Percentiles rank a stretch among this genome's conserved stretches.
Evolutionary conservation across 2,113 vertebrate species (phyloP).

Genomic region (Tylochromis polylepis): DNA sequence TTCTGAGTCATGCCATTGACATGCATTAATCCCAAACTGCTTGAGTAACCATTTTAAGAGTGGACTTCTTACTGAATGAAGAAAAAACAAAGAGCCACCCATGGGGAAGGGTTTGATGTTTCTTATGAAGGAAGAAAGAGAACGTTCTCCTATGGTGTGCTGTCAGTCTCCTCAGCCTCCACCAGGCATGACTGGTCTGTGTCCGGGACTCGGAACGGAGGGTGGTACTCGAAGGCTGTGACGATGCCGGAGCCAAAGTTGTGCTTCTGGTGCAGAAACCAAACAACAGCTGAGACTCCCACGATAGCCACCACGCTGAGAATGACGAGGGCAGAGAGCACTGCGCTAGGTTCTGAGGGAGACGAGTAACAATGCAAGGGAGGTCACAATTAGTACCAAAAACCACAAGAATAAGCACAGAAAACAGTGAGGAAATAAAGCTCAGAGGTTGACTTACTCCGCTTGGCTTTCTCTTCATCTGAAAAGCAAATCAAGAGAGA

Average conservation of each 20-base stretch:
- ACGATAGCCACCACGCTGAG: constrained; percentile 74
- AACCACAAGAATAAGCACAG: neutral
- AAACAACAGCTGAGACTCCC: constrained; percentile 71
- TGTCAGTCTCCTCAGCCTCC: constrained; percentile 78
- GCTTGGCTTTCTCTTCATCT: constrained; percentile 23
- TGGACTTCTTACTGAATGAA: neutral
- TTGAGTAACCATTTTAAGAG: neutral
- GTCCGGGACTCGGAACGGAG: constrained; percentile 66
- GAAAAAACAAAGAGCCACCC: neutral
- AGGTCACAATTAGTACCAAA: neutral
- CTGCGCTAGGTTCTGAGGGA: constrained; percentile 49
- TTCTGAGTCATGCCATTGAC: neutral
- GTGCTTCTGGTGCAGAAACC: constrained; percentile 79
- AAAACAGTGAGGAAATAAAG: neutral
- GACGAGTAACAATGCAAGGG: constrained; percentile 29
- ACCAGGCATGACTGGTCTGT: constrained; percentile 77
- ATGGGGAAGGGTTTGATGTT: neutral
- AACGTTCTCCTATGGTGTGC: constrained; percentile 48
- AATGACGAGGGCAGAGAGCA: constrained; percentile 76
- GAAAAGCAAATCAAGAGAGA: constrained; percentile 14
- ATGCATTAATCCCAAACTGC: neutral
- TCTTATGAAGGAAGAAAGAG: neutral
- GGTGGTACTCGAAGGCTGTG: constrained; percentile 73
- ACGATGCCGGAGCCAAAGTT: constrained; percentile 55
- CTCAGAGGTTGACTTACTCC: constrained; percentile 52